phyloP scores from a whole-genome alignment of 2,113 vertebrate species.

The Pao palembangensis region DNA sequence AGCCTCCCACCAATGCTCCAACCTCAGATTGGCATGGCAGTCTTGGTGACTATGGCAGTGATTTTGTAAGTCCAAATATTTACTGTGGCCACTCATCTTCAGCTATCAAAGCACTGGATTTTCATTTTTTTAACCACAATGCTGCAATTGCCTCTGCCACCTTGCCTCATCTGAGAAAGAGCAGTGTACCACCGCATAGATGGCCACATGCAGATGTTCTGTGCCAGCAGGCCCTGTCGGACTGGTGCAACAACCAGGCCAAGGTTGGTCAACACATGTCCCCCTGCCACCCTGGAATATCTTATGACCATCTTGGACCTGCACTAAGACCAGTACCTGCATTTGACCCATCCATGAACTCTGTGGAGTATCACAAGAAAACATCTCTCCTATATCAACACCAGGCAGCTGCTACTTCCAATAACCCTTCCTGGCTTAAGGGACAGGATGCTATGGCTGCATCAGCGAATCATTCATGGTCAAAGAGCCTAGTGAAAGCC shows the following conservation, averaged over 20 bases:
- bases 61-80: neutral
- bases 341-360: neutral
- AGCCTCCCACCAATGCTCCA: constrained; percentile 10
- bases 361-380: constrained; percentile 48
- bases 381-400: constrained; percentile 80
- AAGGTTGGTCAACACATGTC: constrained; percentile 74
- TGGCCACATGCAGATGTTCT: constrained; percentile 45
- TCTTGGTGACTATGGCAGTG: constrained; percentile 30
- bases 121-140: constrained; percentile 75
- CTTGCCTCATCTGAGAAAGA: constrained; percentile 51
- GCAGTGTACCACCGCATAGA: constrained; percentile 34
- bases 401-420: constrained; percentile 46
- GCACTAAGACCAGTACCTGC: constrained; percentile 29
- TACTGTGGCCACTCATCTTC: constrained; percentile 62
- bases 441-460: constrained; percentile 31
- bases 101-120: constrained; percentile 65
- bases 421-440: constrained; percentile 52
- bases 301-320: constrained; percentile 75
- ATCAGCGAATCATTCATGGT: constrained; percentile 72
- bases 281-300: constrained; percentile 80
- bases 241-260: constrained; percentile 87
- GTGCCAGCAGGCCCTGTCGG: constrained; percentile 85
- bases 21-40: constrained; percentile 37
- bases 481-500: constrained; percentile 79
- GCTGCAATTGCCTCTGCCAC: constrained; percentile 76